These are phyloP conservation scores for Crepidodera aurea DNA, from an alignment of 2,888 invertebrate species.

Conservation along the genomic window DNA sequence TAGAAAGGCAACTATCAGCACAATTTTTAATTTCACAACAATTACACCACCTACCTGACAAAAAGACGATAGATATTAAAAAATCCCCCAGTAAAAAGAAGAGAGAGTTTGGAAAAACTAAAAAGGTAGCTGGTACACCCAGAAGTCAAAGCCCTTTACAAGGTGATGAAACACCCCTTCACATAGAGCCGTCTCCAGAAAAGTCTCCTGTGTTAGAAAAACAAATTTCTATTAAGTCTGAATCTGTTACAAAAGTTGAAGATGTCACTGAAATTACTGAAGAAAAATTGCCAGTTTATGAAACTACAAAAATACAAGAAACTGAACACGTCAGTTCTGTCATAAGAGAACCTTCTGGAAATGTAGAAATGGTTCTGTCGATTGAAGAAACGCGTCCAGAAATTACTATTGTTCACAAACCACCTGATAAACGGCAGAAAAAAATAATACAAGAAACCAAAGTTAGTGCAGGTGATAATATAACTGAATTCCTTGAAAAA, in stretches of 20 bases:
- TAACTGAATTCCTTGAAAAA: constrained; percentile 36
- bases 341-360: constrained; percentile 52
- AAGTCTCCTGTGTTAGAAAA: not conserved
- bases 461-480: constrained; percentile 1
- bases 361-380: constrained; percentile 55
- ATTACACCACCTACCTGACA: constrained; percentile 28
- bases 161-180: not conserved
- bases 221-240: not conserved
- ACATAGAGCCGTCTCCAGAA: not conserved
- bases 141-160: constrained; percentile 38
- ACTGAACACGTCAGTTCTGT: constrained; percentile 37
- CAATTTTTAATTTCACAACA: constrained; percentile 23
- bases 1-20: constrained; percentile 10
- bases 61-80: constrained; percentile 7
- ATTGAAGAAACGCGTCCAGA: constrained; percentile 37
- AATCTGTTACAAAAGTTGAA: not conserved
- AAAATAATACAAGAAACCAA: not conserved
- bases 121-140: constrained; percentile 36
- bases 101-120: constrained; percentile 37
- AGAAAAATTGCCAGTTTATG: constrained; percentile 13
- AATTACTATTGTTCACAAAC: constrained; percentile 9
- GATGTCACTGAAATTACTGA: not conserved
- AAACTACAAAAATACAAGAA: constrained; percentile 28
- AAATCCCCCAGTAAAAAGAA: constrained; percentile 43
- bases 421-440: not conserved